These are phyloP conservation scores for Macropis europaea DNA, from an alignment of 2,888 invertebrate genomes.

Conservation along the genomic window DNA sequence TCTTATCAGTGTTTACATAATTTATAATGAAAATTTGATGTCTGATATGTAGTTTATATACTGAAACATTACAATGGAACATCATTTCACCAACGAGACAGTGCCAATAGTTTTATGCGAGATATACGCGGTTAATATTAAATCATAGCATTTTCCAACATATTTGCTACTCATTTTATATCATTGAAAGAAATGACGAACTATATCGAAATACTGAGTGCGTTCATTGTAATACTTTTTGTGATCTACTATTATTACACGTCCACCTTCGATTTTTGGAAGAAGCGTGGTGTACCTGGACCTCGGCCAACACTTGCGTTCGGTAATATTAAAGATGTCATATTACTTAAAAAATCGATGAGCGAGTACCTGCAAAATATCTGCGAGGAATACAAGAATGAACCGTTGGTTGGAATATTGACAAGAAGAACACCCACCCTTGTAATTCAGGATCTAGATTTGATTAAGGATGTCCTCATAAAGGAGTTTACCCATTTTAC, in stretches of 20 bases:
- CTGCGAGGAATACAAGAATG: constrained; percentile 54
- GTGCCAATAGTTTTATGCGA: no score
- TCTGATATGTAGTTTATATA: no score
- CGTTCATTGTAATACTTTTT: constrained; percentile 74
- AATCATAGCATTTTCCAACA: not conserved
- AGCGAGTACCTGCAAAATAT: constrained; percentile 24
- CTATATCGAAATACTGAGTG: constrained; percentile 68
- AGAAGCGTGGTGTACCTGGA: constrained; percentile 74
- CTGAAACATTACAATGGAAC: no score
- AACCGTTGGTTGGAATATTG: constrained; percentile 77
- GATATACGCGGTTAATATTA: no score
- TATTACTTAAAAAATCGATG: constrained; percentile 21
- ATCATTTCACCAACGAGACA: no score
- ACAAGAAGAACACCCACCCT: constrained; percentile 73
- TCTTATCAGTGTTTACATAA: no score
- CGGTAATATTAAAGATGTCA: constrained; percentile 74
- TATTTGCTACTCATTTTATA: not conserved
- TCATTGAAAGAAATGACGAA: not conserved
- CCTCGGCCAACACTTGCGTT: constrained; percentile 72
- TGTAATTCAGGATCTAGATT: constrained; percentile 74
- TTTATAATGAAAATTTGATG: no score
- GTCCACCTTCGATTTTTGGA: constrained; percentile 77
- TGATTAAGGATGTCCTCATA: constrained; percentile 76
- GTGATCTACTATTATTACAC: constrained; percentile 61
- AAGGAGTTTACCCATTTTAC: constrained; percentile 76